Evolutionary conservation across 2,113 vertebrate species (phyloP), one percentile per base, ranked within the genome.

Genomic region (Chiloscyllium plagiosum): DNA sequence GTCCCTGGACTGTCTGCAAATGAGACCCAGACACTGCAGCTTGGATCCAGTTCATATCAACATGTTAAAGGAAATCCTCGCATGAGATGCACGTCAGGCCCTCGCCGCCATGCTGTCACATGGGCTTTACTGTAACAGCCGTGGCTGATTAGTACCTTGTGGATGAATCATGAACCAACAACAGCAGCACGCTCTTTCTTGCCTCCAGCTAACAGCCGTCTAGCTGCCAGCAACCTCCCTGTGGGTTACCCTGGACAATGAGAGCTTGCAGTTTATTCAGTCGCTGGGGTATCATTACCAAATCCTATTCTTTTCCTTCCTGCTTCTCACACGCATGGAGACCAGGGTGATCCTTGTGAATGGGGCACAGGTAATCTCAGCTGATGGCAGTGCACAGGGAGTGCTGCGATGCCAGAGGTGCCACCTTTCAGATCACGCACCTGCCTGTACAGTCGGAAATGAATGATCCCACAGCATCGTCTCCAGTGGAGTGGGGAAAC

Each of bases 11-110:
- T 72, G 94, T 95, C 94, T 95, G 42, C 47, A 95, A 95, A 95
- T 95, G 68, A 95, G 94, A 95, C 94, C 94, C 94, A 95, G 94
- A 95, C 94, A 70, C 42, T 72, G 69, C 69, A 95, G 33, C 69
- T 95, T 95, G 94, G 94, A 95, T 76, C 68, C 29, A 76, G 69
- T 52, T 95, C 69, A 76, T 47, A 95, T 72, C 94, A 69, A 95
- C 94, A 95, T 95, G 94, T 69, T 95, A 76, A 70, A 95, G 94
- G 94, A 95, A 95, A 95, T 95, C 94, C 94, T 95, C 37, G 69
- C 94, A 95, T 95, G 94, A 95, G 72, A 95, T 17, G 68, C 94
- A 95, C 68, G 52, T 95, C 94, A 95, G 42, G 37, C 94, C 69
- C 50, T 72, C 72, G 68, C 47, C 94, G 72, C 94, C 42, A 70